These are phyloP conservation scores for Apostichopus parvimensis DNA, from an alignment of 35 echinoderm and acorn worm genomes.

Conservation along the genomic window DNA sequence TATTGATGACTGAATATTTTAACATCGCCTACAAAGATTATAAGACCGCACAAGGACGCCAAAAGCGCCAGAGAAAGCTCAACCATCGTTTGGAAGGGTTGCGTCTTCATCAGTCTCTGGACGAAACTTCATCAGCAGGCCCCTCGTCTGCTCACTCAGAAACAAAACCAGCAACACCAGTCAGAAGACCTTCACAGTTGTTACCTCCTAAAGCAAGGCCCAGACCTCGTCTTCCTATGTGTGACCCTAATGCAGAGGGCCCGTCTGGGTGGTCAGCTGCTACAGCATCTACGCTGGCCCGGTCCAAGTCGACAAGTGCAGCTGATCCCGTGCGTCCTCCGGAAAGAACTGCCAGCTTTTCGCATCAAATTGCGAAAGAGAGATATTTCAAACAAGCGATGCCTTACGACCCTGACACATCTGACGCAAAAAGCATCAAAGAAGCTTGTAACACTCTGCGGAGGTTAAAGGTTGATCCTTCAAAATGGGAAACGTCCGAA, in stretches of 20 bases:
- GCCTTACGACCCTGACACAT: conserved; percentile 27
- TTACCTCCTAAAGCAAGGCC: conserved; percentile 8
- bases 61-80: conserved; percentile 22
- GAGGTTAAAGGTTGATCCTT: conserved; percentile 51
- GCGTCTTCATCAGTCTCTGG: conserved; percentile 30
- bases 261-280: neutral
- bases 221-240: conserved; percentile 26
- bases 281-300: neutral
- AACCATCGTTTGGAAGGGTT: conserved; percentile 21
- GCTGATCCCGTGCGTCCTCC: conserved; percentile 6
- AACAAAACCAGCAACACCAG: neutral
- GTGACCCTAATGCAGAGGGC: neutral
- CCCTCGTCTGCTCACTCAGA: neutral
- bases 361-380: conserved; percentile 35
- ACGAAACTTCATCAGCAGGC: conserved; percentile 13
- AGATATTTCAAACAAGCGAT: neutral
- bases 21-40: conserved; percentile 65
- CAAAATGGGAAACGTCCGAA: conserved; percentile 34
- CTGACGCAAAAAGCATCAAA: conserved; percentile 48
- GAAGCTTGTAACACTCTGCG: conserved; percentile 18
- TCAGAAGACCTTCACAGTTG: neutral
- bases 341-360: conserved; percentile 46
- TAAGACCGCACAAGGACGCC: conserved; percentile 22
- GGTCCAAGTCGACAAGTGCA: conserved; percentile 49
- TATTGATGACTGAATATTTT: conserved; percentile 72